Percentiles rank a stretch among this genome's conserved stretches.
phyloP scores from a whole-genome alignment of 2,888 invertebrate genomes.

The Auanema sp. region DNA sequence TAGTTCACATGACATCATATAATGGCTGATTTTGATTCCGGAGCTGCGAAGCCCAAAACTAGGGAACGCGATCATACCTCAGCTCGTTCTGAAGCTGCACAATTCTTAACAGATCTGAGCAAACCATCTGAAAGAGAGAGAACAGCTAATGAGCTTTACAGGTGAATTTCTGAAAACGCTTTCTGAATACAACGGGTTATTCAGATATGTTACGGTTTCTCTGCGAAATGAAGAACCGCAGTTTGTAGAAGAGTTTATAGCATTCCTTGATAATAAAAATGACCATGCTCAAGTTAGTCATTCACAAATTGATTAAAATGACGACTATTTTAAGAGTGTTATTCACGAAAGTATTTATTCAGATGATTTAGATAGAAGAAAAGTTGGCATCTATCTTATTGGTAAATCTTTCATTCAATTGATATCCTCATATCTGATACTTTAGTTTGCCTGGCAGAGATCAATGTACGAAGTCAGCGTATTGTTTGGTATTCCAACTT shows the following conservation, averaged over 20 bases:
- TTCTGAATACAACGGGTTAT: background rate
- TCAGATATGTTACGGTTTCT: slow-evolving; percentile 21
- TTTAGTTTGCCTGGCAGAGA: slow-evolving; percentile 41
- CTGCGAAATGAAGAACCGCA: slow-evolving; percentile 21
- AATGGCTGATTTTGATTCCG: too few species aligned
- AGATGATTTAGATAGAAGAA: slow-evolving; percentile 24
- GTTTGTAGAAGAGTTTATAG: slow-evolving; percentile 20
- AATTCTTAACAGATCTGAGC: slow-evolving; percentile 16
- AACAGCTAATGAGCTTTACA: slow-evolving; percentile 19
- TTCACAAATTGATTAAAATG: background rate
- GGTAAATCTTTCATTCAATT: slow-evolving; percentile 19
- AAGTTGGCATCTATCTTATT: slow-evolving; percentile 45
- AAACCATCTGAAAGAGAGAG: slow-evolving; percentile 9
- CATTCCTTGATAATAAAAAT: slow-evolving; percentile 9
- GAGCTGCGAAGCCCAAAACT: too few species aligned
- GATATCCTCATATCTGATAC: slow-evolving; percentile 5
- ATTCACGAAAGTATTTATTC: slow-evolving; percentile 20
- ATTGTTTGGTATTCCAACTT: slow-evolving; percentile 38
- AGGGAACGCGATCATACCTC: slow-evolving; percentile 7
- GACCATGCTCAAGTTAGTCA: slow-evolving; percentile 10
- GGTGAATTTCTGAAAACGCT: slow-evolving; percentile 9
- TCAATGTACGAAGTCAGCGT: slow-evolving; percentile 24
- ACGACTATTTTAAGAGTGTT: slow-evolving; percentile 10
- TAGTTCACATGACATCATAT: too few species aligned
- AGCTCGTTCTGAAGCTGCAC: slow-evolving; percentile 22